These are phyloP conservation scores for Oryctes rhinoceros DNA, from an alignment of 1,140 invertebrate genomes.

Conservation along the genomic window DNA sequence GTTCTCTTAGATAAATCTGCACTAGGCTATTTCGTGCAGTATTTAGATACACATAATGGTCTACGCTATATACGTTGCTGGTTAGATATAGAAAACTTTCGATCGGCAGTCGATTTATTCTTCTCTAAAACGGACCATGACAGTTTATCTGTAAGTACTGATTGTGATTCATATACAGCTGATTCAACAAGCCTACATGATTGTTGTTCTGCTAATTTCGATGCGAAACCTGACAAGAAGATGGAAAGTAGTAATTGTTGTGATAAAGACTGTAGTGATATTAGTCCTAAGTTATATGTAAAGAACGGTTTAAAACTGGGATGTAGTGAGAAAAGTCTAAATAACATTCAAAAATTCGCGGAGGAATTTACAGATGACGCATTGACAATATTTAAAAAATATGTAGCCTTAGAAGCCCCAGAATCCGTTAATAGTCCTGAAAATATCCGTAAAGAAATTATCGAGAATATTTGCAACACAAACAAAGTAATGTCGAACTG, in stretches of 20 bases:
- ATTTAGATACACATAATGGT: slow-evolving; percentile 70
- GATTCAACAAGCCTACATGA: slow-evolving; percentile 58
- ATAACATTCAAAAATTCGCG: slow-evolving; percentile 49
- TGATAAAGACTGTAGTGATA: slow-evolving; percentile 54
- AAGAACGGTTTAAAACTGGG: slow-evolving; percentile 25
- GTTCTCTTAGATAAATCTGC: slow-evolving; percentile 75
- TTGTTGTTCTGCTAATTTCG: slow-evolving; percentile 45
- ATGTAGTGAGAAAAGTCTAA: slow-evolving; percentile 47
- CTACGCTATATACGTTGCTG: slow-evolving; percentile 73
- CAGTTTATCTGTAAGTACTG: slow-evolving; percentile 60
- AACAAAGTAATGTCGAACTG: slow-evolving; percentile 61
- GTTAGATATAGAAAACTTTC: slow-evolving; percentile 76
- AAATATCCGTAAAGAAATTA: slow-evolving; percentile 60
- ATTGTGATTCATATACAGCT: slow-evolving; percentile 59
- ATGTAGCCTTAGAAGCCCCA: slow-evolving; percentile 63
- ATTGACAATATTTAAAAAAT: slow-evolving; percentile 66
- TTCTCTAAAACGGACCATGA: slow-evolving; percentile 54
- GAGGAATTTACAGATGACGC: slow-evolving; percentile 63
- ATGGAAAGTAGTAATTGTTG: slow-evolving; percentile 42
- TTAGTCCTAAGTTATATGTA: slow-evolving; percentile 50
- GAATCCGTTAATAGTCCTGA: slow-evolving; percentile 62
- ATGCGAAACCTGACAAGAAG: slow-evolving; percentile 29
- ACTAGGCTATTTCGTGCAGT: slow-evolving; percentile 78
- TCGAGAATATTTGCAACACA: slow-evolving; percentile 63
- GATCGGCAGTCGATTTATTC: slow-evolving; percentile 24